These are phyloP conservation scores for Tinamus guttatus DNA, from an alignment of 2,113 vertebrate genomes.

Conservation along the genomic window DNA sequence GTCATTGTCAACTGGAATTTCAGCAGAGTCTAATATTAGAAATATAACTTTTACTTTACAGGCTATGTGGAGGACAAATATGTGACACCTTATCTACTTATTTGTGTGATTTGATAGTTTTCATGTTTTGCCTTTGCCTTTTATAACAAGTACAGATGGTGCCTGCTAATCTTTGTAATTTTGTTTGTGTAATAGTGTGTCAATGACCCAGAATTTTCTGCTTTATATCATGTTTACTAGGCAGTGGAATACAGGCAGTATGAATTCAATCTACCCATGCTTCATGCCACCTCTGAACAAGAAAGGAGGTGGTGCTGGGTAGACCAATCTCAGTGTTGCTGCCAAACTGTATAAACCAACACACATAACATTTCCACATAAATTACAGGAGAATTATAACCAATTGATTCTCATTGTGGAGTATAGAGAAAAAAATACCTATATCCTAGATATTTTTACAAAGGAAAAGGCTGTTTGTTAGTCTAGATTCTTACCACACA, in stretches of 20 bases:
- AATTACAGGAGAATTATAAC: neutral
- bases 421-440: neutral
- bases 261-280: neutral
- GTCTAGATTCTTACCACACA: neutral
- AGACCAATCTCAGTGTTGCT: neutral
- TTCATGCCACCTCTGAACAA: neutral
- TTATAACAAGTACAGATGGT: neutral
- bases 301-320: neutral
- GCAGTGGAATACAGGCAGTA: neutral
- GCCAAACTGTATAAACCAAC: neutral
- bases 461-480: neutral
- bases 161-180: neutral
- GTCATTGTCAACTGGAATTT: neutral
- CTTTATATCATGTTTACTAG: neutral
- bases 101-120: neutral
- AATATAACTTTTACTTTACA: slow-evolving; percentile 34
- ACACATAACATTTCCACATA: fast-evolving
- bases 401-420: neutral
- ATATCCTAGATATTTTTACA: neutral
- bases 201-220: neutral
- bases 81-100: neutral
- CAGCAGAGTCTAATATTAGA: neutral
- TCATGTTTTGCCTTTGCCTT: neutral
- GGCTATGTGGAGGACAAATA: neutral
- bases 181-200: neutral